Conservation (phyloP, 2,797 vertebrate genomes). For the Xenopus petersii region DNA sequence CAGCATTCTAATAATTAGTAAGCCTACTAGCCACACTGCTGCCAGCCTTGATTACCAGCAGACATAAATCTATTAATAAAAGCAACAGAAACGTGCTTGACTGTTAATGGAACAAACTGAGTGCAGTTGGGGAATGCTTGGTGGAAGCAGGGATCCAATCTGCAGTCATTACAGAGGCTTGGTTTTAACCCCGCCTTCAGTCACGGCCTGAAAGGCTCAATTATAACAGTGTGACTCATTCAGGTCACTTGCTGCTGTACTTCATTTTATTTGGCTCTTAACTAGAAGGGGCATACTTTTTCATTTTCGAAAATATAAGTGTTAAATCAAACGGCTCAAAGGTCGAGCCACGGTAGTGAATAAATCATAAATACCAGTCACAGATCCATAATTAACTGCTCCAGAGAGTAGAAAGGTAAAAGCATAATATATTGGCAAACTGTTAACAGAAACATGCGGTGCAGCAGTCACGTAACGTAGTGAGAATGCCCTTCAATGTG, state of each 20-base stretch:
- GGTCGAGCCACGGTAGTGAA: neutral
- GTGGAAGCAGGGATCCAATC: too few relatives aligned
- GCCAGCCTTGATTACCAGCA: too few relatives aligned
- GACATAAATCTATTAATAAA: too few relatives aligned
- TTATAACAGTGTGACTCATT: neutral
- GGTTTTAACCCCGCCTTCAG: too few relatives aligned
- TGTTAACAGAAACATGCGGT: neutral
- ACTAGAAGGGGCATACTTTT: neutral
- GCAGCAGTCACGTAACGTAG: neutral
- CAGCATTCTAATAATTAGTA: too few relatives aligned
- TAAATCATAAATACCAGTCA: neutral
- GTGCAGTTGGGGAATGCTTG: too few relatives aligned
- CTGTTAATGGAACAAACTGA: too few relatives aligned
- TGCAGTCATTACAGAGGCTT: too few relatives aligned
- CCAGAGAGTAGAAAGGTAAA: neutral
- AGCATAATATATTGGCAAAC: neutral
- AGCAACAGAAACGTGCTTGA: too few relatives aligned
- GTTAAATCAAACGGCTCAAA: neutral
- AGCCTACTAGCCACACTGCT: too few relatives aligned
- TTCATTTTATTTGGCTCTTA: neutral
- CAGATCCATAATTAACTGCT: neutral
- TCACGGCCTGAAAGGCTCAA: neutral
- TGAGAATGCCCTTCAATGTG: too few relatives aligned
- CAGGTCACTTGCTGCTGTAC: neutral
- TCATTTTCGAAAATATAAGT: neutral